Conservation (phyloP, 2,888 invertebrate genomes). For the Brachypalpus laphriformis region DNA sequence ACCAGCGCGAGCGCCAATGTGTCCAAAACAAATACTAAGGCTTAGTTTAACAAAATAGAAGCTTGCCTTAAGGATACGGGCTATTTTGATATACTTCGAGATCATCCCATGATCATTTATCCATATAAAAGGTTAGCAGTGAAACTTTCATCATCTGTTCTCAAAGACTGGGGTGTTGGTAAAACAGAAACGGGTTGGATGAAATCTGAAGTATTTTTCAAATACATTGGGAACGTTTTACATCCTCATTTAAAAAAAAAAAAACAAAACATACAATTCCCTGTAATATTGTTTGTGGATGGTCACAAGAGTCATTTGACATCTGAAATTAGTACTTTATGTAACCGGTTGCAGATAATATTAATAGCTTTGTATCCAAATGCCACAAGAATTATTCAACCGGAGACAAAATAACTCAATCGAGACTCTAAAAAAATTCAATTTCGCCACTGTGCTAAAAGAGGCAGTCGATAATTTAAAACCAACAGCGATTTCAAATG, state of each 20-base stretch:
- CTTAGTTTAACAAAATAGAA: too few species aligned
- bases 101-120: neutral
- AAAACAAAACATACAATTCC: neutral
- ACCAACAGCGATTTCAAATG: too few species aligned
- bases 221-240: too few species aligned
- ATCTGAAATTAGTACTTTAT: neutral
- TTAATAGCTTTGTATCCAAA: too few species aligned
- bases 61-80: too few species aligned
- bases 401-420: neutral
- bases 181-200: constrained; percentile 82
- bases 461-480: too few species aligned
- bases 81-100: too few species aligned
- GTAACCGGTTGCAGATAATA: too few species aligned
- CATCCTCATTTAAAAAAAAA: too few species aligned
- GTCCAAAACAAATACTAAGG: neutral
- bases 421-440: neutral
- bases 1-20: neutral
- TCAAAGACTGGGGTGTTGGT: constrained; percentile 25
- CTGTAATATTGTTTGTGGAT: neutral
- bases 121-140: neutral
- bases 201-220: too few species aligned
- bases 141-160: constrained; percentile 14
- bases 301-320: constrained; percentile 8
- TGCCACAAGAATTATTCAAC: constrained; percentile 18
- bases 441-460: too few species aligned